Evolutionary conservation across 2,797 vertebrate genomes (phyloP).

Genomic region (Zenarchopterus dispar): DNA sequence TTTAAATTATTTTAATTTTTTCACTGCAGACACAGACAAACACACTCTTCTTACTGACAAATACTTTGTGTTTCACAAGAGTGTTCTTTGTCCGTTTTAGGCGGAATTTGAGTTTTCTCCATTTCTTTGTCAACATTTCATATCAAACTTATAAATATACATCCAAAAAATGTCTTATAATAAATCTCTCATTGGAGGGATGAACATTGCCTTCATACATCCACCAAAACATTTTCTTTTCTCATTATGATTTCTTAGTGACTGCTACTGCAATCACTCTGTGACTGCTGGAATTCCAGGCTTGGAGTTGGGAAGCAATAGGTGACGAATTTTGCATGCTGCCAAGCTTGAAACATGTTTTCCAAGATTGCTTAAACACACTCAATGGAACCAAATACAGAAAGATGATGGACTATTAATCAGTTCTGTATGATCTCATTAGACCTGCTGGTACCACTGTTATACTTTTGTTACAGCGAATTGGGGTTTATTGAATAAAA

Average conservation of each 20-base stretch:
- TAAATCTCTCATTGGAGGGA: conserved; percentile 53
- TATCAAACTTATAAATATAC: conserved; percentile 41
- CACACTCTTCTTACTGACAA: too few species aligned
- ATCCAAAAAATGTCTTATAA: conserved; percentile 50
- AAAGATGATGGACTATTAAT: conserved; percentile 67
- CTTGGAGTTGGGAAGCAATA: conserved; percentile 61
- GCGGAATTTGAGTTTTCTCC: conserved; percentile 3
- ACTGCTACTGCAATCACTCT: conserved; percentile 69
- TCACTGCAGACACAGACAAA: too few species aligned
- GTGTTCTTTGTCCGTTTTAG: not conserved
- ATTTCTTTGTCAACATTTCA: conserved; percentile 31
- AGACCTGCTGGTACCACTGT: conserved; percentile 45
- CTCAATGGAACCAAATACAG: conserved; percentile 51
- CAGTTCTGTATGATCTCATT: conserved; percentile 65
- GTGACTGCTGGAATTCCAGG: conserved; percentile 56
- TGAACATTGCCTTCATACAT: conserved; percentile 62
- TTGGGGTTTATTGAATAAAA: conserved; percentile 38
- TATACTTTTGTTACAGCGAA: conserved; percentile 46
- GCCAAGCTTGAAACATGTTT: conserved; percentile 71
- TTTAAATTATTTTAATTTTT: too few species aligned
- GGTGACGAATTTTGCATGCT: conserved; percentile 49
- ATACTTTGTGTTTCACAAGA: not conserved
- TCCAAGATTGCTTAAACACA: conserved; percentile 49
- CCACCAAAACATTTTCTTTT: conserved; percentile 58
- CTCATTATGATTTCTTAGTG: conserved; percentile 57